These are phyloP conservation scores for Gymnoscelis rufifasciata DNA, from an alignment of 2,888 invertebrate genomes.

Conservation along the genomic window DNA sequence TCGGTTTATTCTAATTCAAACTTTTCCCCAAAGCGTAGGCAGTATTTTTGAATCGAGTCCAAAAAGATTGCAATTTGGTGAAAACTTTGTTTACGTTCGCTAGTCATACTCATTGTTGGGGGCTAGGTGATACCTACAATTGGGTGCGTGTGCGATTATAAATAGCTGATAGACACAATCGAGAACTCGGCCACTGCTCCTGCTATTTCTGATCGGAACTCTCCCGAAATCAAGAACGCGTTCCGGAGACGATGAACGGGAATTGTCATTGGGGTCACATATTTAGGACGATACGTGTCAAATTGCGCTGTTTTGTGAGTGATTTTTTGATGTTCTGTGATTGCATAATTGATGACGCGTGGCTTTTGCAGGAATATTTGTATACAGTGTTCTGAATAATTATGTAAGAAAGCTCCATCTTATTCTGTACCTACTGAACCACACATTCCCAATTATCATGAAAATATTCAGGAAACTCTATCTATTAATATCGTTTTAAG, in stretches of 20 bases:
- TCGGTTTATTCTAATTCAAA: slow-evolving; percentile 9
- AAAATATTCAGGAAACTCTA: too few relatives aligned
- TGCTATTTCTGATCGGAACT: slow-evolving; percentile 64
- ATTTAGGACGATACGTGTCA: slow-evolving; percentile 44
- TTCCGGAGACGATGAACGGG: slow-evolving; percentile 41
- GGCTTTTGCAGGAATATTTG: background rate
- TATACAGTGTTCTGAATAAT: background rate
- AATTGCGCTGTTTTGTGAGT: slow-evolving; percentile 38
- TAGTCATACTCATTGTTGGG: slow-evolving; percentile 47
- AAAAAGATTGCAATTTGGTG: slow-evolving; percentile 42
- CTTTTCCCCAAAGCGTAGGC: slow-evolving; percentile 34
- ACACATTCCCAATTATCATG: too few relatives aligned
- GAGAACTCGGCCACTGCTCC: slow-evolving; percentile 62
- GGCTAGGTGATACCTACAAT: slow-evolving; percentile 37
- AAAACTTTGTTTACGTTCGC: slow-evolving; percentile 39
- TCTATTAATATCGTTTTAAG: too few relatives aligned
- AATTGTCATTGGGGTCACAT: slow-evolving; percentile 49
- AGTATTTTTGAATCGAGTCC: slow-evolving; percentile 46
- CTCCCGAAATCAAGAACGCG: slow-evolving; percentile 60
- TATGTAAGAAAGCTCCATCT: too few relatives aligned
- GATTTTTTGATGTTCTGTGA: background rate
- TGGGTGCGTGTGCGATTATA: slow-evolving; percentile 57
- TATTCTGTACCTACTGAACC: too few relatives aligned
- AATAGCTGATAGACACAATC: slow-evolving; percentile 60
- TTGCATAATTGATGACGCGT: background rate